These are phyloP conservation scores for Sander lucioperca DNA, from an alignment of 2,113 vertebrate genomes.

Conservation along the genomic window DNA sequence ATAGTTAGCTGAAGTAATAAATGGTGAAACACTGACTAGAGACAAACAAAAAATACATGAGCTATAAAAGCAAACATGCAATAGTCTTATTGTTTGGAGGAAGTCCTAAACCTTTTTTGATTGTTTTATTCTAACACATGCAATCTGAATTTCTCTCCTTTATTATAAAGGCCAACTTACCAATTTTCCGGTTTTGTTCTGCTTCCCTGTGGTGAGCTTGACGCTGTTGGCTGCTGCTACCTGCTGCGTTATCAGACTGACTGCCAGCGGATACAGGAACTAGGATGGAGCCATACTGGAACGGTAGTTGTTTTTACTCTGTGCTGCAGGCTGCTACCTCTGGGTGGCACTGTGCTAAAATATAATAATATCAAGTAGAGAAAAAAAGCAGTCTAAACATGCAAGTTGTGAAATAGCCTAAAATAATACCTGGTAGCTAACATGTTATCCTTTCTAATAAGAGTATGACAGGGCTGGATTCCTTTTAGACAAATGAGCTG, in stretches of 20 bases:
- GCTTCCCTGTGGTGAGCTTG: neutral
- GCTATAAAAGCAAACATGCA: neutral
- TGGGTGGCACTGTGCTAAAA: conserved; percentile 67
- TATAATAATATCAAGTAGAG: neutral
- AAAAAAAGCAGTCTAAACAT: neutral
- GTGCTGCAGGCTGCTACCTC: conserved; percentile 48
- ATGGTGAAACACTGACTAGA: neutral
- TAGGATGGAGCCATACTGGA: conserved; percentile 6
- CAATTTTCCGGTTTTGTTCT: neutral
- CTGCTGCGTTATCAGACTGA: conserved; percentile 12
- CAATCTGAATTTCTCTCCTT: neutral
- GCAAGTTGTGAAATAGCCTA: neutral
- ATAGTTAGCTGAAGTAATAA: neutral
- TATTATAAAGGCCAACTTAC: neutral
- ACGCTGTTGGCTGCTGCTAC: conserved; percentile 10
- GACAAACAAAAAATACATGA: neutral
- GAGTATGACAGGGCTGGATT: conserved; percentile 25
- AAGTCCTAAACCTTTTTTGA: neutral
- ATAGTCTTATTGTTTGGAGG: neutral
- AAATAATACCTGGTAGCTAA: neutral
- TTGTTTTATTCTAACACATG: neutral
- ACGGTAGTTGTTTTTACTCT: neutral
- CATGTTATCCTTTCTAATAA: conserved; percentile 53
- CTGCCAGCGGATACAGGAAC: conserved; percentile 39
- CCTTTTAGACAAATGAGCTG: conserved; percentile 26